phyloP scores from a whole-genome alignment of 30 jellyfish, hydroid and myxozoan species.

The Catostylus mosaicus region DNA sequence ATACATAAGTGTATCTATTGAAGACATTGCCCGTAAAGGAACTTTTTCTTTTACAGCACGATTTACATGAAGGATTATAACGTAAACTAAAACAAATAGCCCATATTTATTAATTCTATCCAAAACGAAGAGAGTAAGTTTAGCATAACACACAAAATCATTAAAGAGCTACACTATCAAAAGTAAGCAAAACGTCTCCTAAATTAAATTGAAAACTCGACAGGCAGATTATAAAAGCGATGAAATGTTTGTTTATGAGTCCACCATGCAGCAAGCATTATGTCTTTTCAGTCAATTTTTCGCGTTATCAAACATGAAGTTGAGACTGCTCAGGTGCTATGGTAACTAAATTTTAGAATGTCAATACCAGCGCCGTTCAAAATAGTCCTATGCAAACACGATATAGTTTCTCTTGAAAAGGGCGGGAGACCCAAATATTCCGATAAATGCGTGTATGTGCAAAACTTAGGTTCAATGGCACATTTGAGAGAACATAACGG shows the following conservation, averaged over 20 bases:
- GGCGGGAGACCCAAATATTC: slow-evolving; percentile 1
- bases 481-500: background rate
- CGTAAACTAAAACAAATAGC: background rate
- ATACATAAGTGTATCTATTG: no score
- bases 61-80: background rate
- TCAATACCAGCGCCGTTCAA: background rate
- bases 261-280: slow-evolving; percentile 4
- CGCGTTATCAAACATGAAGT: background rate
- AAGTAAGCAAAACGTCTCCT: background rate
- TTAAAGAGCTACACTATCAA: background rate
- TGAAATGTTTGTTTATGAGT: background rate
- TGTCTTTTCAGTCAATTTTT: background rate
- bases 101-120: background rate
- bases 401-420: slow-evolving; percentile 8
- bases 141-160: background rate
- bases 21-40: slow-evolving; percentile 3
- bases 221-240: slow-evolving; percentile 7
- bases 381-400: background rate
- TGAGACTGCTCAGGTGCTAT: slow-evolving; percentile 25
- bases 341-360: background rate
- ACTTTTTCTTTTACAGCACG: background rate
- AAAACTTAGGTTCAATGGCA: background rate
- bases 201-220: background rate
- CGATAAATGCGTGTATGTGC: background rate
- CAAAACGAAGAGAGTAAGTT: no score